Percentiles rank a stretch among this genome's conserved stretches.
These are phyloP conservation scores for Osedax frankpressi DNA, from an alignment of 2,888 invertebrate species.

Conservation along the genomic window DNA sequence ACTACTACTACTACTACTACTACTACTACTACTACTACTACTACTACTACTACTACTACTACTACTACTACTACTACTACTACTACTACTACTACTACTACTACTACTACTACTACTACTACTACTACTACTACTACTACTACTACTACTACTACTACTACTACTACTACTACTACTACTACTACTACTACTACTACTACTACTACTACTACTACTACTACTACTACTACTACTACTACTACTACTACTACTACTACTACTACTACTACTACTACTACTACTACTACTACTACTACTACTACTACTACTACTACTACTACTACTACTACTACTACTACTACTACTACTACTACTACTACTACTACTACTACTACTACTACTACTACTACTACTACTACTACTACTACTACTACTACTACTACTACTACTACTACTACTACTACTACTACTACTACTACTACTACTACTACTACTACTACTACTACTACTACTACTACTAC, in stretches of 20 bases:
- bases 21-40: too few relatives aligned
- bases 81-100: too few relatives aligned
- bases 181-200: not conserved
- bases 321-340: not conserved
- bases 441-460: slow-evolving; percentile 21
- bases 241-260: not conserved
- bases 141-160: not conserved
- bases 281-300: not conserved
- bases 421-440: slow-evolving; percentile 16
- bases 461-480: slow-evolving; percentile 17
- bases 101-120: not conserved
- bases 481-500: not conserved
- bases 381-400: slow-evolving; percentile 22
- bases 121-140: not conserved
- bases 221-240: not conserved
- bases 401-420: slow-evolving; percentile 20
- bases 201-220: not conserved
- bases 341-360: slow-evolving; percentile 19
- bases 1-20: too few relatives aligned
- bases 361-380: slow-evolving; percentile 22
- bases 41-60: too few relatives aligned
- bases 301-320: not conserved
- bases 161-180: not conserved
- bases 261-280: not conserved
- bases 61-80: too few relatives aligned